A percentile compares a stretch with the other conserved stretches of the same genome.
These are phyloP conservation scores for Nycteola revayana DNA, from an alignment of 2,888 invertebrate species.

Conservation along the genomic window DNA sequence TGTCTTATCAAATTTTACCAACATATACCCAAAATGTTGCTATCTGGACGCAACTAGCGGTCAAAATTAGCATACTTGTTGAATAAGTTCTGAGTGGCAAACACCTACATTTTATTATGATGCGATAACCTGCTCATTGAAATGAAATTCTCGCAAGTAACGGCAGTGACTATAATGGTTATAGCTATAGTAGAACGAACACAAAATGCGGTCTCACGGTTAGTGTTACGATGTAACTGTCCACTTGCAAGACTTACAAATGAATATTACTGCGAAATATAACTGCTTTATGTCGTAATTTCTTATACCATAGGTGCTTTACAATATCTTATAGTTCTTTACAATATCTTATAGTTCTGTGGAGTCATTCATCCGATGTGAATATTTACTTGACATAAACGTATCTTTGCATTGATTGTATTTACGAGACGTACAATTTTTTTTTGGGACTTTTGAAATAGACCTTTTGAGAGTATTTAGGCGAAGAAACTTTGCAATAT, in stretches of 20 bases:
- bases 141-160: constrained; percentile 26
- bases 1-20: too few species aligned
- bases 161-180: constrained; percentile 27
- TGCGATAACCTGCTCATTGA: neutral
- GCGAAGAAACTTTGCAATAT: constrained; percentile 17
- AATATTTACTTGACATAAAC: too few species aligned
- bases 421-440: too few species aligned
- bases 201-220: constrained; percentile 40
- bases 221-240: constrained; percentile 43
- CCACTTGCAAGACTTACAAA: constrained; percentile 9
- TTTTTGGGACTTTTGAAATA: too few species aligned
- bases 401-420: too few species aligned
- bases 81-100: constrained; percentile 4
- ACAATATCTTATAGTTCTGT: too few species aligned
- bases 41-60: constrained; percentile 11
- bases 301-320: too few species aligned
- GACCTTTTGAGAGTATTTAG: constrained; percentile 6
- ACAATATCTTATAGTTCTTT: too few species aligned
- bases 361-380: too few species aligned
- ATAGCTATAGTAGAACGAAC: constrained; percentile 29
- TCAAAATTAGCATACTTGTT: constrained; percentile 29
- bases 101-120: neutral
- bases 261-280: too few species aligned
- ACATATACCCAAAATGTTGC: too few species aligned
- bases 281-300: too few species aligned